Evolutionary conservation across 2,113 vertebrate genomes (phyloP), one percentile per base, ranked within the genome.

Genomic region (Mus pahari): DNA sequence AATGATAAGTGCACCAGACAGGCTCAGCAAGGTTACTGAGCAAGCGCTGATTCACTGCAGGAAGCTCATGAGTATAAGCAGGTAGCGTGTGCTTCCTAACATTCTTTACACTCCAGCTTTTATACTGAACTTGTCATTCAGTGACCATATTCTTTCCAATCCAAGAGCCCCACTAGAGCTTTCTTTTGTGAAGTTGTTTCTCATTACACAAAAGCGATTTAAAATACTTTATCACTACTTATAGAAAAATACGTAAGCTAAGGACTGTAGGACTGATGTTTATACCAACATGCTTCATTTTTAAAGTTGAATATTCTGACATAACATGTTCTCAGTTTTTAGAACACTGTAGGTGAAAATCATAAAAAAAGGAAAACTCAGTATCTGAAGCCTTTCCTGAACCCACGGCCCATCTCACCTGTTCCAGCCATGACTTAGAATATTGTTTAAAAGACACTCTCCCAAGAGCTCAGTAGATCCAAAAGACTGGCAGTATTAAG

Each of bases 121-220:
- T 91, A 31, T 74, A 24, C 36, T 71, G 5, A 71, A 45, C 17
- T 79, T 31, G 70, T 53, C 45, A 53, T 84, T 89, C 36, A 81
- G 31, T 66, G 73, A 3, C 81, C 0, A 31, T 17, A 82, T 62
- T 81, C 81, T 97, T 90, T 74, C 62, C 87, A 70, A 58, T 5
- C 74, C 73, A 92, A 97, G 74, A n/a, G 89, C 88, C 31, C 36
- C n/a, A 78, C 42, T 11, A 86, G 28, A 24, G n/a, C 33, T 73
- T 96, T 82, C 92, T 97, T 95, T 95, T 94, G 88, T 78, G 79
- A 92, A 62, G 31, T 91, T 91, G 74, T 92, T 91, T 87, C 91
- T 96, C 88, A 50, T 68, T 70, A 70, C 84, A 83, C 26, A 93
- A 89, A 58, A 82, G 89, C 58, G 33, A 74, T 87, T 33, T 86